A percentile compares a stretch with the other conserved stretches of the same genome.
phyloP scores from a whole-genome alignment of 2,888 invertebrate species.

The Eupeodes luniger region DNA sequence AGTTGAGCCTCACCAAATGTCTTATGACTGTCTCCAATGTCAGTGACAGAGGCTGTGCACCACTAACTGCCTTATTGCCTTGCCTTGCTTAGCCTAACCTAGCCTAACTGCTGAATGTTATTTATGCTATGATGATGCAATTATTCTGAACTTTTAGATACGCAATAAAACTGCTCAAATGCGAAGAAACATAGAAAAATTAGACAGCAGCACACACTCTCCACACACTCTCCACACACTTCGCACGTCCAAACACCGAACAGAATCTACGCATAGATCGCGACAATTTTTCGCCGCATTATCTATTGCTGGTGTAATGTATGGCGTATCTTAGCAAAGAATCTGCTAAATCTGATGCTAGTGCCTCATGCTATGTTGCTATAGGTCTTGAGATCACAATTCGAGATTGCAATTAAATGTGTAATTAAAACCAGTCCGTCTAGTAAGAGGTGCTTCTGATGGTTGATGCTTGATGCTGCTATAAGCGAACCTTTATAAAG shows the following conservation, averaged over 20 bases:
- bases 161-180: conserved; percentile 67
- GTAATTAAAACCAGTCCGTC: conserved; percentile 74
- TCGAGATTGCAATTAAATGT: conserved; percentile 69
- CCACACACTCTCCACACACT: too few relatives aligned
- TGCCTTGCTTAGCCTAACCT: too few relatives aligned
- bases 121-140: conserved; percentile 73
- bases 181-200: conserved; percentile 55
- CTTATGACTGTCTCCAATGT: conserved; percentile 26
- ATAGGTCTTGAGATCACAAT: conserved; percentile 61
- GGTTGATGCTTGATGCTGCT: not conserved
- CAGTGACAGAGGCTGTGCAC: conserved; percentile 35
- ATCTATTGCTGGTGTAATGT: conserved; percentile 28
- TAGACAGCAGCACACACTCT: conserved; percentile 46
- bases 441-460: conserved; percentile 53
- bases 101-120: conserved; percentile 39
- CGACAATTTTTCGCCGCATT: conserved; percentile 65
- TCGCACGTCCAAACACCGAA: not conserved
- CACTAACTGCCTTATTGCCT: conserved; percentile 11
- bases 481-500: conserved; percentile 2
- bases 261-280: conserved; percentile 65
- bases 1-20: not conserved
- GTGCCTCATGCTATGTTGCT: conserved; percentile 11
- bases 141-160: conserved; percentile 69
- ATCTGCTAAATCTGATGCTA: not conserved
- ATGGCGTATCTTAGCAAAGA: conserved; percentile 21